Evolutionary conservation across 2,888 invertebrate genomes (phyloP).

Genomic region (Julus scanicus): DNA sequence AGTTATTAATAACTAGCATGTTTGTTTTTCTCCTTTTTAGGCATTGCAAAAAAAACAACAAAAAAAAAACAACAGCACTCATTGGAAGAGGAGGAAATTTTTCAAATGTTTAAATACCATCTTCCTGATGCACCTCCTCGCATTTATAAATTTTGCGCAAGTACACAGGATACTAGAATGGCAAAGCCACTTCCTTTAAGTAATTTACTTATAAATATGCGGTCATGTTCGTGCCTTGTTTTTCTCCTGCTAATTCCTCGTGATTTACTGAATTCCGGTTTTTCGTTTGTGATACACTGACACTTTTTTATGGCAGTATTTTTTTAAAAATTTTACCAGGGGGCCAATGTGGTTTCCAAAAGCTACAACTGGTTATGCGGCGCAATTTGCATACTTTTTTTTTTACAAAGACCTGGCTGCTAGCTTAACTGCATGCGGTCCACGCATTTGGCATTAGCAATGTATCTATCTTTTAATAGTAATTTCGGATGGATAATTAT

Average conservation of each 20-base stretch:
- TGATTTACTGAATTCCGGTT: slow-evolving; percentile 42
- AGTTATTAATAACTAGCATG: slow-evolving; percentile 26
- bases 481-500: slow-evolving; percentile 27
- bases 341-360: not conserved
- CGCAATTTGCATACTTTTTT: slow-evolving; percentile 25
- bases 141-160: slow-evolving; percentile 4
- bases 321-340: slow-evolving; percentile 2
- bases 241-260: slow-evolving; percentile 18
- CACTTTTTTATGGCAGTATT: slow-evolving; percentile 1
- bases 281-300: not conserved
- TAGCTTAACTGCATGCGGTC: not conserved
- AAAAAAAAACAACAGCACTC: not conserved
- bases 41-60: not conserved
- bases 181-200: slow-evolving; percentile 28
- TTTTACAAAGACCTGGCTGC: not conserved
- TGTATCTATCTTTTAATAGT: slow-evolving; percentile 29
- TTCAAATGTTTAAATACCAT: slow-evolving; percentile 17
- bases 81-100: slow-evolving; percentile 4
- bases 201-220: slow-evolving; percentile 42
- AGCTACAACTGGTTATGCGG: slow-evolving; percentile 3
- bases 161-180: slow-evolving; percentile 9
- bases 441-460: slow-evolving; percentile 34
- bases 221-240: slow-evolving; percentile 37
- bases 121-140: slow-evolving; percentile 39
- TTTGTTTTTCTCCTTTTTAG: not conserved